These are phyloP conservation scores for Drosophila orena DNA, from an alignment of 1,140 invertebrate species.

Conservation along the genomic window DNA sequence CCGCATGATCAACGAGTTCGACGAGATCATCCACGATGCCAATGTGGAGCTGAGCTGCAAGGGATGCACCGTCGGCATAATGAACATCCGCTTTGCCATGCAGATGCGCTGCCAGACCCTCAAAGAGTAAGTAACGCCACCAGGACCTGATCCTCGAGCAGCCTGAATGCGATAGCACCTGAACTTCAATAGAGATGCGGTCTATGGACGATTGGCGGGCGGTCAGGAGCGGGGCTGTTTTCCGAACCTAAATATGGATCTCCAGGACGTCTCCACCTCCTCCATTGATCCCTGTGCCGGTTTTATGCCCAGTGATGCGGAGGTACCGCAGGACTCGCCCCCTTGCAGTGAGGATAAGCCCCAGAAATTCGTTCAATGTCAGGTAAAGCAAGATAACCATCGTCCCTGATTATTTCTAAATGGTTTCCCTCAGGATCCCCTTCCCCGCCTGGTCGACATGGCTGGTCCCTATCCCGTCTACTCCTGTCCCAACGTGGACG, in stretches of 20 bases:
- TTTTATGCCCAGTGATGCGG: slow-evolving; percentile 22
- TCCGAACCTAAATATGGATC: slow-evolving; percentile 14
- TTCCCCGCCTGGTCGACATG: slow-evolving; percentile 45
- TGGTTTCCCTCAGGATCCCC: not conserved
- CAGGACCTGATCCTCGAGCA: slow-evolving; percentile 45
- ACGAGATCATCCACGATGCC: slow-evolving; percentile 43
- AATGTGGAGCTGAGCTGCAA: slow-evolving; percentile 62
- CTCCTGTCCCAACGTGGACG: not conserved
- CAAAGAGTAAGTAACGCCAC: slow-evolving; percentile 62
- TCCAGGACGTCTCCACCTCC: slow-evolving; percentile 20
- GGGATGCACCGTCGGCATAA: slow-evolving; percentile 66
- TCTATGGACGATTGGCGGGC: slow-evolving; percentile 14
- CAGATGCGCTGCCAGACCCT: slow-evolving; percentile 49
- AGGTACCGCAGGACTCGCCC: not conserved
- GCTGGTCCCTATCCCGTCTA: slow-evolving; percentile 56
- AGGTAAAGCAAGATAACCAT: not conserved
- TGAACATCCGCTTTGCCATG: slow-evolving; percentile 48
- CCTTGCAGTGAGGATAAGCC: not conserved
- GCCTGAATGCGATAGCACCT: slow-evolving; percentile 49
- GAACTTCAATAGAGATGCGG: slow-evolving; percentile 72
- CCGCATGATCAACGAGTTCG: slow-evolving; percentile 22
- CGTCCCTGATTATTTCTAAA: too few species aligned
- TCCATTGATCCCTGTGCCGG: slow-evolving; percentile 53
- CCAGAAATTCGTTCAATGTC: not conserved
- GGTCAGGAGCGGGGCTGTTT: slow-evolving; percentile 1